Conservation (phyloP, 2,888 invertebrate species). For the Neuroscelio doddi region DNA sequence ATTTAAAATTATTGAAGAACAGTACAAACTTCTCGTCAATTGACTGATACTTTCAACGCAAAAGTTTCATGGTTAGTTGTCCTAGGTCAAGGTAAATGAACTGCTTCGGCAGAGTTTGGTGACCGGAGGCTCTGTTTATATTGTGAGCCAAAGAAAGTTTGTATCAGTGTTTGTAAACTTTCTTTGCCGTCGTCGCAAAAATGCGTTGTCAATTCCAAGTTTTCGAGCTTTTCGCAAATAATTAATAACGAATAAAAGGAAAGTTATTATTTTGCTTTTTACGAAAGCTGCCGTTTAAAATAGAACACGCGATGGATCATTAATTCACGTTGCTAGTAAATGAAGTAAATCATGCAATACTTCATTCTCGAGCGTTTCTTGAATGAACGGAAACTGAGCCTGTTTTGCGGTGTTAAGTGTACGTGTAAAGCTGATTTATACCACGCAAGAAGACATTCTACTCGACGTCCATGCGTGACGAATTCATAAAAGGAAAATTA, state of each 20-base stretch:
- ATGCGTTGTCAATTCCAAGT: slow-evolving; percentile 24
- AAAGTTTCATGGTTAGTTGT: slow-evolving; percentile 27
- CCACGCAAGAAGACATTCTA: slow-evolving; percentile 45
- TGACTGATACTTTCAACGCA: slow-evolving; percentile 8
- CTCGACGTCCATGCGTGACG: slow-evolving; percentile 54
- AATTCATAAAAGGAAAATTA: slow-evolving; percentile 57
- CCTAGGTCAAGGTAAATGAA: slow-evolving; percentile 43
- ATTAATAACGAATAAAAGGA: slow-evolving; percentile 1
- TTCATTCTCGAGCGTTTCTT: slow-evolving; percentile 20
- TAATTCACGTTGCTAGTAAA: slow-evolving; percentile 6
- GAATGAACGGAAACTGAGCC: slow-evolving; percentile 43
- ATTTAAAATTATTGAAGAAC: too few relatives aligned
- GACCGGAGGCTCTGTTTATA: slow-evolving; percentile 29
- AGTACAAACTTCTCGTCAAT: too few relatives aligned
- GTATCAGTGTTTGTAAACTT: slow-evolving; percentile 16
- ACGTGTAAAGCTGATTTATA: slow-evolving; percentile 41
- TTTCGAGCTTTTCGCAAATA: neutral
- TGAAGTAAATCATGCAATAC: slow-evolving; percentile 9
- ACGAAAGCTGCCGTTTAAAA: too few relatives aligned
- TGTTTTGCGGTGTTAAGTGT: slow-evolving; percentile 33
- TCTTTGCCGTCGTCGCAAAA: slow-evolving; percentile 7
- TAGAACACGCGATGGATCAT: neutral
- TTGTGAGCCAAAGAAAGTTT: slow-evolving; percentile 30
- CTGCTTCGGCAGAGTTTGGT: slow-evolving; percentile 30
- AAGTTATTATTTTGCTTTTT: too few relatives aligned